phyloP scores from a whole-genome alignment of 1,140 invertebrate species.

The Drosophila suzukii region DNA sequence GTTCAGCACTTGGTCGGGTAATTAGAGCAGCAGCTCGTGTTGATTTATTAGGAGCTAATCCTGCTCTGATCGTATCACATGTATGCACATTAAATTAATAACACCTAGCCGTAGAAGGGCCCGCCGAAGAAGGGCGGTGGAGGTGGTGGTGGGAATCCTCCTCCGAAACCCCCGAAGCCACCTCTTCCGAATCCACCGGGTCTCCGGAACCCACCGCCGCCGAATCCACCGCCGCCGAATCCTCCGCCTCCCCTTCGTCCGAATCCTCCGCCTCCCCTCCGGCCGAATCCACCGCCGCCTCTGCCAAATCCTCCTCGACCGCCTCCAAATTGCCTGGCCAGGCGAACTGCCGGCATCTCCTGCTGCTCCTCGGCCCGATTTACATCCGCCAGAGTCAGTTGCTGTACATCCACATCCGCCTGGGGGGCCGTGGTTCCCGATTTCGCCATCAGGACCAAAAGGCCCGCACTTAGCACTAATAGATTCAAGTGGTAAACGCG shows the following conservation, averaged over 20 bases:
- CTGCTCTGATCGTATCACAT: slow-evolving; percentile 54
- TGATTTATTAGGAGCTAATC: slow-evolving; percentile 47
- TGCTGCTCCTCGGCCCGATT: slow-evolving; percentile 67
- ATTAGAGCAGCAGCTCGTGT: slow-evolving; percentile 49
- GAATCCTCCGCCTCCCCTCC: slow-evolving; percentile 14
- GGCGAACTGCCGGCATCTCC: slow-evolving; percentile 61
- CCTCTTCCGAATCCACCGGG: too few relatives aligned
- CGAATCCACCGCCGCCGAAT: slow-evolving; percentile 7
- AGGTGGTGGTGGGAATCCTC: slow-evolving; percentile 37
- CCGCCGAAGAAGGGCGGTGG: slow-evolving; percentile 44
- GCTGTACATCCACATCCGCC: slow-evolving; percentile 62
- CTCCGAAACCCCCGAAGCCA: background rate
- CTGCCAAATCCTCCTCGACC: slow-evolving; percentile 29
- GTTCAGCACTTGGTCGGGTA: slow-evolving; percentile 41
- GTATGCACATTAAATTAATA: slow-evolving; percentile 43
- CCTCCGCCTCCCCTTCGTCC: background rate
- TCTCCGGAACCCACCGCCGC: slow-evolving; percentile 8
- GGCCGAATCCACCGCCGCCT: slow-evolving; percentile 10
- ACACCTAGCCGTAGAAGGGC: slow-evolving; percentile 58
- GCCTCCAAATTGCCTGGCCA: slow-evolving; percentile 58
- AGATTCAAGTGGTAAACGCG: slow-evolving; percentile 56
- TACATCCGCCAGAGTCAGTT: slow-evolving; percentile 75
- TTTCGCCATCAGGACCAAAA: slow-evolving; percentile 43
- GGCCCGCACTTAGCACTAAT: slow-evolving; percentile 70
- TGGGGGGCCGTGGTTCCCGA: slow-evolving; percentile 14